Percentiles rank a stretch among this genome's conserved stretches.
These are phyloP conservation scores for Terrapene triunguis DNA, from an alignment of 2,113 vertebrate species.

Conservation along the genomic window DNA sequence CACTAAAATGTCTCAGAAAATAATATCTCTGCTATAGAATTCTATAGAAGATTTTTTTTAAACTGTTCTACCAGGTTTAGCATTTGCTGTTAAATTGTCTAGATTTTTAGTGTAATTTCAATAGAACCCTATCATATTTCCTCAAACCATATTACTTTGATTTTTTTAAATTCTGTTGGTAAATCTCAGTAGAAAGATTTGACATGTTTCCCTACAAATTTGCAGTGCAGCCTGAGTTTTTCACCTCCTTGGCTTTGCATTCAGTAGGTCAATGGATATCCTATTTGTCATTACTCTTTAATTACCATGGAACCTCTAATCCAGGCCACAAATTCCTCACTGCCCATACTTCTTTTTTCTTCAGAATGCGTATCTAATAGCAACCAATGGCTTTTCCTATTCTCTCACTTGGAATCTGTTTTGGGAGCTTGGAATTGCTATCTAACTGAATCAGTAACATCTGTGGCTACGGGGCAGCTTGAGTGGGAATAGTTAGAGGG, in stretches of 20 bases:
- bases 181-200: slow-evolving; percentile 45
- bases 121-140: background rate
- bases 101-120: slow-evolving; percentile 49
- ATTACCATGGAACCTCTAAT: slow-evolving; percentile 81
- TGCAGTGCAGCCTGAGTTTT: slow-evolving; percentile 25
- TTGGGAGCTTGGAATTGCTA: slow-evolving; percentile 82
- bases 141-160: slow-evolving; percentile 26
- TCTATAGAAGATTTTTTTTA: slow-evolving; percentile 41
- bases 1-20: background rate
- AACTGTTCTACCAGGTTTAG: slow-evolving; percentile 55
- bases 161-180: background rate
- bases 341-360: slow-evolving; percentile 76
- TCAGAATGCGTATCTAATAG: slow-evolving; percentile 85
- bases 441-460: slow-evolving; percentile 87
- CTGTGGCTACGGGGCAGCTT: slow-evolving; percentile 81
- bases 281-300: slow-evolving; percentile 71
- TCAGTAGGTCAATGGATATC: slow-evolving; percentile 48
- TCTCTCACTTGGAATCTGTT: slow-evolving; percentile 85
- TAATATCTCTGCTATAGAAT: background rate
- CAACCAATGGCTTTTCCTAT: slow-evolving; percentile 84
- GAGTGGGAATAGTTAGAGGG: slow-evolving; percentile 74
- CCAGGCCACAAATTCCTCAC: slow-evolving; percentile 82
- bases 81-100: slow-evolving; percentile 20
- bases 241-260: background rate
- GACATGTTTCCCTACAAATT: slow-evolving; percentile 45